phyloP scores from a whole-genome alignment of 2,113 vertebrate genomes.

The Cichladusa arquata region DNA sequence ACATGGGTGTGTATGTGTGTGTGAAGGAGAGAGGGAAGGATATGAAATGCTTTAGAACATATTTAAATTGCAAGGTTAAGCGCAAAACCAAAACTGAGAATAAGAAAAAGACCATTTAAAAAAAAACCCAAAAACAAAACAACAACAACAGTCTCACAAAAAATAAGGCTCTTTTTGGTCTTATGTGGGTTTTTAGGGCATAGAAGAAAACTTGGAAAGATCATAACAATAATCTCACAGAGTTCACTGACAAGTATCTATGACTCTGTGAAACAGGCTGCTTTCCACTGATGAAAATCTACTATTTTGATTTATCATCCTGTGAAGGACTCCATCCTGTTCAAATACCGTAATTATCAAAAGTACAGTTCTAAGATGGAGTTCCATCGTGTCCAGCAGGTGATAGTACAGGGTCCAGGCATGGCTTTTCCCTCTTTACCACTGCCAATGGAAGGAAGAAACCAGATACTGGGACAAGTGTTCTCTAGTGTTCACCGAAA shows the following conservation, averaged over 20 bases:
- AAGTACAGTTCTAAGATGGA: not conserved
- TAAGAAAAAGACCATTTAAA: fast-evolving
- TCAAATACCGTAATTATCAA: not conserved
- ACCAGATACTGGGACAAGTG: not conserved
- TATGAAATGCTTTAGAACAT: not conserved
- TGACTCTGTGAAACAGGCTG: not conserved
- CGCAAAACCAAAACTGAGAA: not conserved
- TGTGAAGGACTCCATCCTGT: not conserved
- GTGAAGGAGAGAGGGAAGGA: not conserved
- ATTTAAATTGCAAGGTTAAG: not conserved
- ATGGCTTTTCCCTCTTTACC: not conserved
- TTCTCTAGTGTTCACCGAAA: not conserved
- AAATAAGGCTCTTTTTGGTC: not conserved
- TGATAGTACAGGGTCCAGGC: not conserved
- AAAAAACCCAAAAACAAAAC: not conserved
- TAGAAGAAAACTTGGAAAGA: not conserved
- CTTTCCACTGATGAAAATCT: not conserved
- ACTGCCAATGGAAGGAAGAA: not conserved
- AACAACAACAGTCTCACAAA: not conserved
- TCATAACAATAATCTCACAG: not conserved
- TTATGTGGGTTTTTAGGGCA: not conserved
- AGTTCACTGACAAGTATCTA: not conserved
- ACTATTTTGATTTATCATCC: not conserved
- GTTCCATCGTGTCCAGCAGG: not conserved
- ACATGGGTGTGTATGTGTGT: no score